Evolutionary conservation across 2,888 invertebrate species (phyloP).

Genomic region (Charanyca ferruginea): DNA sequence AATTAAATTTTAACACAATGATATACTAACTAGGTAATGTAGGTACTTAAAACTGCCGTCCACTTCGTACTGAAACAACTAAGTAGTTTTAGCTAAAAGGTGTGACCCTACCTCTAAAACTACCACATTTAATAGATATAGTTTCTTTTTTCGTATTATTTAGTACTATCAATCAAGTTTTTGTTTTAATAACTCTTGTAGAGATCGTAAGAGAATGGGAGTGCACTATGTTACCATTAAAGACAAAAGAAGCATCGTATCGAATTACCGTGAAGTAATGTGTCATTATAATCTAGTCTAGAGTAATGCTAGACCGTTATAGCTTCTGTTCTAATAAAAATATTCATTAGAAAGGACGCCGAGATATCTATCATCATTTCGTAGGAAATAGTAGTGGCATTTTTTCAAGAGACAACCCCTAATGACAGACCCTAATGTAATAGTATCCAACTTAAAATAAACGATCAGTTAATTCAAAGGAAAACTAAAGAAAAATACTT

Average conservation of each 20-base stretch:
- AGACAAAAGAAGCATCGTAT: constrained; percentile 5
- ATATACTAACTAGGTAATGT: too few relatives aligned
- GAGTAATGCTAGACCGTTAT: constrained; percentile 6
- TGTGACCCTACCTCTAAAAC: too few relatives aligned
- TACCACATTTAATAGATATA: too few relatives aligned
- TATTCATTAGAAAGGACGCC: constrained; percentile 27
- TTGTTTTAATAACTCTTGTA: constrained; percentile 6
- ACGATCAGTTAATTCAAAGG: too few relatives aligned
- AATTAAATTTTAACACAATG: too few relatives aligned
- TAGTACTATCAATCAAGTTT: neutral
- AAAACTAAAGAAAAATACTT: too few relatives aligned
- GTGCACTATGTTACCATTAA: neutral
- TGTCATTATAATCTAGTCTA: constrained; percentile 9
- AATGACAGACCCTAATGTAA: too few relatives aligned
- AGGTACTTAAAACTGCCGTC: neutral
- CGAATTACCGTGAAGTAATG: constrained; percentile 26
- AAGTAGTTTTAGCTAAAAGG: too few relatives aligned
- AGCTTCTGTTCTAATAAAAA: constrained; percentile 34
- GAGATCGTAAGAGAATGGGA: neutral
- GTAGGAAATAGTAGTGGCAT: constrained; percentile 4
- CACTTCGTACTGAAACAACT: neutral
- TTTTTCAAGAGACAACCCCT: neutral
- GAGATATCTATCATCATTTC: constrained; percentile 5
- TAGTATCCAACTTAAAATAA: too few relatives aligned
- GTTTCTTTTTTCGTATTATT: too few relatives aligned